Percentiles rank a stretch among this genome's conserved stretches.
Evolutionary conservation across 2,113 vertebrate species (phyloP).

Genomic region (Calidris pygmaea): DNA sequence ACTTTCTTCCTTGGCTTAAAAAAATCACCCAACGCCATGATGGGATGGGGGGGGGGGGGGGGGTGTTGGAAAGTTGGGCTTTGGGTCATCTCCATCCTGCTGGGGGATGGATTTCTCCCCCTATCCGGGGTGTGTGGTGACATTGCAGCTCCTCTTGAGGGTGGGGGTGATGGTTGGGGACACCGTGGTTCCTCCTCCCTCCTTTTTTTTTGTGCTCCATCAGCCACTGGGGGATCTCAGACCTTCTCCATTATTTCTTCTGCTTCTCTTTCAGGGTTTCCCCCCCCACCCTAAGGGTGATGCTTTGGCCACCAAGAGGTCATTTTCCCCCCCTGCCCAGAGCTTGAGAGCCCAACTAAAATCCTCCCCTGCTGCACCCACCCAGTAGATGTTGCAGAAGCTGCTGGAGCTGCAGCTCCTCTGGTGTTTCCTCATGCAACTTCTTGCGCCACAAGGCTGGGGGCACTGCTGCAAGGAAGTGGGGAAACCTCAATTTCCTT

Average conservation of each 20-base stretch:
- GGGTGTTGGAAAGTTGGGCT: too few species aligned
- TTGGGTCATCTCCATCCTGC: background rate
- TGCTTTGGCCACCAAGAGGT: background rate
- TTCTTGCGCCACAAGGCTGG: background rate
- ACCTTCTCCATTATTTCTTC: background rate
- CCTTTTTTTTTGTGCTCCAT: fast-evolving
- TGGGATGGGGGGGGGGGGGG: too few species aligned
- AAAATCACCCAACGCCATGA: background rate
- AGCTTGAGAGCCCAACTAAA: background rate
- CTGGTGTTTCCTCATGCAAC: background rate
- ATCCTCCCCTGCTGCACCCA: fast-evolving
- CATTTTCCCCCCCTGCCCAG: background rate
- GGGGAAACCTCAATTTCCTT: background rate
- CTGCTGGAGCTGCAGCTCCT: background rate
- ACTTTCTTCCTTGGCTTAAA: background rate
- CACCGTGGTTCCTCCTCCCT: fast-evolving
- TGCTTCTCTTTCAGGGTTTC: background rate
- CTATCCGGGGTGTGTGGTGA: background rate
- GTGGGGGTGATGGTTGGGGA: background rate
- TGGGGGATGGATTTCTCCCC: fast-evolving
- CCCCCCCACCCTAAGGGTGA: background rate
- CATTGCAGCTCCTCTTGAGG: background rate
- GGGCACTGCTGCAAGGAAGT: background rate
- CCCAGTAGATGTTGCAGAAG: background rate
- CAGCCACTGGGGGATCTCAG: fast-evolving